Conservation (phyloP, 2,888 invertebrate genomes). For the Portevinia maculata region DNA sequence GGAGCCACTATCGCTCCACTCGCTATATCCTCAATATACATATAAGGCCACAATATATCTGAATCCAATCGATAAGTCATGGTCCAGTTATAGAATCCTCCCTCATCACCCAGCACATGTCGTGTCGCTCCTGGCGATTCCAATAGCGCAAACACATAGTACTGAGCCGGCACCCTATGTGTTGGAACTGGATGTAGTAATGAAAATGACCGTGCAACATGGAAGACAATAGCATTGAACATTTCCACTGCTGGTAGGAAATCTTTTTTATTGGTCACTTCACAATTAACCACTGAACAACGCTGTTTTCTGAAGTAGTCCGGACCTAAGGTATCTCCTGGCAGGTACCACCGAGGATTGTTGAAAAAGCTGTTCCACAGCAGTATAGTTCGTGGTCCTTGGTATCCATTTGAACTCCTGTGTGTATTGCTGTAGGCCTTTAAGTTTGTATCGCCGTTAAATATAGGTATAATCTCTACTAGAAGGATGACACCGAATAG, state of each 20-base stretch:
- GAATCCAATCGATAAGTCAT: conserved; percentile 85
- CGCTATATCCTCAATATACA: conserved; percentile 78
- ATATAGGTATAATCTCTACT: conserved; percentile 77
- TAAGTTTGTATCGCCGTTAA: conserved; percentile 79
- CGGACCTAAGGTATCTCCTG: conserved; percentile 77
- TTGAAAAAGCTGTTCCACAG: conserved; percentile 81
- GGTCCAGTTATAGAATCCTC: conserved; percentile 84
- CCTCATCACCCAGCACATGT: conserved; percentile 79
- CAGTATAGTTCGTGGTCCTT: conserved; percentile 76
- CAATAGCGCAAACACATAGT: conserved; percentile 84
- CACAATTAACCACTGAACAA: conserved; percentile 83
- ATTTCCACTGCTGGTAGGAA: conserved; percentile 79
- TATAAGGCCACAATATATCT: conserved; percentile 83
- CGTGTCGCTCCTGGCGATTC: conserved; percentile 83
- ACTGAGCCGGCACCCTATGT: conserved; percentile 81
- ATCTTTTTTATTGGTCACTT: conserved; percentile 81
- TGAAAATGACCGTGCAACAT: conserved; percentile 82
- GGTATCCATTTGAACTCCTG: conserved; percentile 3
- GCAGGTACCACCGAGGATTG: conserved; percentile 78
- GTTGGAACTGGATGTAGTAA: conserved; percentile 79
- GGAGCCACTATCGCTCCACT: conserved; percentile 79
- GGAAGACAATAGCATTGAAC: conserved; percentile 84
- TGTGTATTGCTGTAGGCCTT: conserved; percentile 75
- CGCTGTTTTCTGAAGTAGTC: conserved; percentile 77
- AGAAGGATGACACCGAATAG: conserved; percentile 69